Base-by-base conservation (phyloP, 2,113 vertebrate genomes). In the Proteles cristata region DNA sequence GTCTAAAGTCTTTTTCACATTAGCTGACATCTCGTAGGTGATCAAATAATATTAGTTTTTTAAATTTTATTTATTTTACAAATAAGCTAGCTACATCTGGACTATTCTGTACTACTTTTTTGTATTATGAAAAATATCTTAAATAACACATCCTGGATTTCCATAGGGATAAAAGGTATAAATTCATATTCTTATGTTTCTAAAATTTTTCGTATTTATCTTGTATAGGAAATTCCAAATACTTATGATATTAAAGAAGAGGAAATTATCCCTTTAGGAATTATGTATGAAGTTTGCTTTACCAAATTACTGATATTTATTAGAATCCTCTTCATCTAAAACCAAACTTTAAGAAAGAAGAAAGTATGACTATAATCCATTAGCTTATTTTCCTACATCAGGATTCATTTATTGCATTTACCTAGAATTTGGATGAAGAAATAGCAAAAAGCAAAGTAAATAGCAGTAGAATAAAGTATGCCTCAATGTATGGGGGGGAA, bases 161-260 rank as follows among this genome's bases (percentile, higher is more conserved):
- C 1, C 9, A 90, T 50, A 50, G n/a, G 0, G 4, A 7, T 1
- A 33, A 76, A 88, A 15, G 0, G 0, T 28, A 55, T 5, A 84
- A 45, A 77, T 69, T 63, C 10, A 81, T 66, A n/a, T 39, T 48
- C 43, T 12, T 68, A 7, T 83, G 21, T 68, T 92, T 94, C 19
- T 82, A 8, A 58, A 87, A 73, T 17, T 81, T 88, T 96, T 84
- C 19, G 61, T 76, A 35, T 58, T 94, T 96, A 80, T 79, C 21
- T 87, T 87, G 5, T n/a, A 17, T 61, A 88, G 33, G 26, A 80
- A 84, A 80, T 26, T 26, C 5, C 16, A 86, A 90, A 53, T 84
- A 7, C 26, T 83, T 61, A 48, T 80, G 26, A 16, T 21, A 90
- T 43, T 53, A 17, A 90, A 76, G 21, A 83, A 8, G 11, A 66